Evolutionary conservation across 1,140 invertebrate genomes (phyloP).

Genomic region (Listronotus oregonensis): DNA sequence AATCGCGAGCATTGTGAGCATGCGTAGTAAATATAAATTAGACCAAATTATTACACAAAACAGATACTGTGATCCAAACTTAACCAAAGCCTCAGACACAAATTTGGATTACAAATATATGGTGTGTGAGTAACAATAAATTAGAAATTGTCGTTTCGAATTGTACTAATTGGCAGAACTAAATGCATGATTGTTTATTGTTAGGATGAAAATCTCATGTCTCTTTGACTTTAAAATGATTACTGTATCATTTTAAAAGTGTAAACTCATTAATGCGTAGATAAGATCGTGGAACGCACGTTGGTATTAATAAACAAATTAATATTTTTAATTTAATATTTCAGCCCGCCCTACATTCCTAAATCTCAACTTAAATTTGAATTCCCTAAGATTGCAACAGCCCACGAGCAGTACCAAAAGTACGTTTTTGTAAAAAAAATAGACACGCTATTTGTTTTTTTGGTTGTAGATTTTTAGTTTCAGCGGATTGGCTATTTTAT

Average conservation of each 20-base stretch:
- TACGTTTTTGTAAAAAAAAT: conserved; percentile 60
- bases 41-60: conserved; percentile 4
- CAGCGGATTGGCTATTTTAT: conserved; percentile 17
- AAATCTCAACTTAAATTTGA: conserved; percentile 92
- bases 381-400: conserved; percentile 86
- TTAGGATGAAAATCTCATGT: conserved; percentile 41
- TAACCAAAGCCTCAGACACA: conserved; percentile 4
- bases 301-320: conserved; percentile 20
- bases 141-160: conserved; percentile 26
- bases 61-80: conserved; percentile 14
- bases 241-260: conserved; percentile 41
- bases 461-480: conserved; percentile 13
- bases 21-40: conserved; percentile 42
- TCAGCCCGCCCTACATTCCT: conserved; percentile 96
- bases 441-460: conserved; percentile 22
- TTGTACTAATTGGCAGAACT: conserved; percentile 42
- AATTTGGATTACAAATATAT: conserved; percentile 20
- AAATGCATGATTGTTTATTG: conserved; percentile 51
- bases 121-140: conserved; percentile 3
- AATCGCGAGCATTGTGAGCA: conserved; percentile 47
- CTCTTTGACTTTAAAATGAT: conserved; percentile 54
- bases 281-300: conserved; percentile 22
- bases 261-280: conserved; percentile 33
- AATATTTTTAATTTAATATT: conserved; percentile 59
- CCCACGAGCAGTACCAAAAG: conserved; percentile 69